These are phyloP conservation scores for Calliphora vicina DNA, from an alignment of 1,140 invertebrate genomes.

Conservation along the genomic window DNA sequence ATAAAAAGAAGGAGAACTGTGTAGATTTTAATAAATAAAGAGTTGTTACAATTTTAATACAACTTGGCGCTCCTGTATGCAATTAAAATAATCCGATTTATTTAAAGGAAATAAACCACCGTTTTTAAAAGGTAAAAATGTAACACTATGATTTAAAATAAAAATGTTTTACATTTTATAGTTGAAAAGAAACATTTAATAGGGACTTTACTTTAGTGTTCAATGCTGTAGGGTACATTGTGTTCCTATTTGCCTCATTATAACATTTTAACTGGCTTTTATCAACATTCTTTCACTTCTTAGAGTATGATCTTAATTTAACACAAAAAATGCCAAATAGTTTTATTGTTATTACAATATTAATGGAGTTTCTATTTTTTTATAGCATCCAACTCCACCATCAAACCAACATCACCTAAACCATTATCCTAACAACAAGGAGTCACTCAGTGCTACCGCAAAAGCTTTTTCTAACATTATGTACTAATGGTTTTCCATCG, in stretches of 20 bases:
- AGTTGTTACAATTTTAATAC: too few relatives aligned
- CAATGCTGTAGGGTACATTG: background rate
- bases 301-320: background rate
- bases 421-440: background rate
- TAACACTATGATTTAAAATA: too few relatives aligned
- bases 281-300: background rate
- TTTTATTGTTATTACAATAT: constrained; percentile 27
- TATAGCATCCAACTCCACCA: background rate
- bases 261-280: background rate
- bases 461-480: background rate
- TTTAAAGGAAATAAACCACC: too few relatives aligned
- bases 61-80: too few relatives aligned
- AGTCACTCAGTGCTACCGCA: background rate
- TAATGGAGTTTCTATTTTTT: constrained; percentile 21
- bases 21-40: too few relatives aligned
- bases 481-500: constrained; percentile 23
- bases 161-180: too few relatives aligned
- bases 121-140: too few relatives aligned
- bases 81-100: too few relatives aligned
- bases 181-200: too few relatives aligned
- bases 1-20: too few relatives aligned
- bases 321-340: background rate
- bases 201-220: too few relatives aligned
- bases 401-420: background rate
- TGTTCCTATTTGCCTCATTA: background rate